These are phyloP conservation scores for Casuarius casuarius DNA, from an alignment of 2,113 vertebrate genomes.

Conservation along the genomic window DNA sequence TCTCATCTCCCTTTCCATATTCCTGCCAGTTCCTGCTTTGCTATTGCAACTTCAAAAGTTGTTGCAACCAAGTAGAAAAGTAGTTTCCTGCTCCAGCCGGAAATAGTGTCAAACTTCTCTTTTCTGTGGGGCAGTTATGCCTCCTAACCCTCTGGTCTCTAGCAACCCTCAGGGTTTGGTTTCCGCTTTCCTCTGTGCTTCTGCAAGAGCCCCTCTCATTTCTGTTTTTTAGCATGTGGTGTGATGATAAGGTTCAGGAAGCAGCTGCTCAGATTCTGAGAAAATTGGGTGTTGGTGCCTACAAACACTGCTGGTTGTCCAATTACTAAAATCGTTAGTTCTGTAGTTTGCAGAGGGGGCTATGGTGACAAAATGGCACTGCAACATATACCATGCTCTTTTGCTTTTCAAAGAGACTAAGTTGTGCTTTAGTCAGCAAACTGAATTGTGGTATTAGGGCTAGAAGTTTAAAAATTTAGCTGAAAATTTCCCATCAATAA, in stretches of 20 bases:
- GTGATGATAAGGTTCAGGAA: neutral
- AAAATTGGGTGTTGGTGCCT: neutral
- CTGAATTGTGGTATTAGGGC: neutral
- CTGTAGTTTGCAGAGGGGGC: neutral
- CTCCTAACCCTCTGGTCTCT: neutral
- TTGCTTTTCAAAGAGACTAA: neutral
- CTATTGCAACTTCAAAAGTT: constrained; percentile 20
- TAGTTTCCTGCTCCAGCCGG: neutral
- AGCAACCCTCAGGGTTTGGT: neutral
- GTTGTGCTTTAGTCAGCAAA: neutral
- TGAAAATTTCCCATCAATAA: neutral
- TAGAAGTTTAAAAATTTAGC: neutral
- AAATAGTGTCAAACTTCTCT: neutral
- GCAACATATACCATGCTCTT: accelerated
- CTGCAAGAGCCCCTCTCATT: neutral
- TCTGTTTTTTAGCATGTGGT: neutral
- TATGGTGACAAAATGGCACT: neutral
- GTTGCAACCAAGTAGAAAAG: neutral
- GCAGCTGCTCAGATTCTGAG: constrained; percentile 20
- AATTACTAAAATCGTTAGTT: neutral
- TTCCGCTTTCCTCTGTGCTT: neutral
- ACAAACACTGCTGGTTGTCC: neutral
- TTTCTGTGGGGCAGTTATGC: neutral
- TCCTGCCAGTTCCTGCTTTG: neutral
- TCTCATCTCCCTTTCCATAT: neutral